Conservation (phyloP, 2,888 invertebrate genomes). For the Lasioglossum pauxillum region DNA sequence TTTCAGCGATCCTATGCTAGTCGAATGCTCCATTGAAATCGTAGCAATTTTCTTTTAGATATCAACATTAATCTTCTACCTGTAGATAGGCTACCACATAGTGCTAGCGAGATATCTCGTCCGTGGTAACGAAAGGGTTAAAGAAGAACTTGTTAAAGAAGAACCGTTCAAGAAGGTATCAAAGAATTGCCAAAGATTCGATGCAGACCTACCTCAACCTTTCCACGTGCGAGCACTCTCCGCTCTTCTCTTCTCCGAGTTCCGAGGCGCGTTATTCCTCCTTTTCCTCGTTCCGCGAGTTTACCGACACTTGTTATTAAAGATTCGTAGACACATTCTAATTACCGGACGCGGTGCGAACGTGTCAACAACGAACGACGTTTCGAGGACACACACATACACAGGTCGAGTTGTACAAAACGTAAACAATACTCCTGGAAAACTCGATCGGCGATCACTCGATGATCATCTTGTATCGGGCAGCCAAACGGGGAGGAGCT, state of each 20-base stretch:
- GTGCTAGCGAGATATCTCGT: too few species aligned
- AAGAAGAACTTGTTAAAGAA: neutral
- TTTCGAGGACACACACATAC: too few species aligned
- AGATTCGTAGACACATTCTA: neutral
- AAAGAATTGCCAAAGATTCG: neutral
- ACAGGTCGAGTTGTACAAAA: neutral
- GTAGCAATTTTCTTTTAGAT: too few species aligned
- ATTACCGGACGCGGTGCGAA: neutral
- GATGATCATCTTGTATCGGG: neutral
- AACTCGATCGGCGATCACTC: neutral
- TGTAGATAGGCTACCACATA: too few species aligned
- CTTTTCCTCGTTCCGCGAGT: neutral
- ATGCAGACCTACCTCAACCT: slow-evolving; percentile 2
- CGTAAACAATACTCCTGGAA: neutral
- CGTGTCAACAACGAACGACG: too few species aligned
- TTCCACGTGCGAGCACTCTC: neutral
- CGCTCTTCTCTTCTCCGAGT: neutral
- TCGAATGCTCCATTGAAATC: too few species aligned
- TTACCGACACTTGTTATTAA: neutral
- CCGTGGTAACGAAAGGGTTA: too few species aligned
- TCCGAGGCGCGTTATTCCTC: neutral
- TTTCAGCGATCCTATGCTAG: too few species aligned
- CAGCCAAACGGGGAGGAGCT: neutral
- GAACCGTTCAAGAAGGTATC: neutral
- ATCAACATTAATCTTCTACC: too few species aligned